Evolutionary conservation across 2,797 vertebrate genomes (phyloP).

Genomic region (Tiaroga cobitis): DNA sequence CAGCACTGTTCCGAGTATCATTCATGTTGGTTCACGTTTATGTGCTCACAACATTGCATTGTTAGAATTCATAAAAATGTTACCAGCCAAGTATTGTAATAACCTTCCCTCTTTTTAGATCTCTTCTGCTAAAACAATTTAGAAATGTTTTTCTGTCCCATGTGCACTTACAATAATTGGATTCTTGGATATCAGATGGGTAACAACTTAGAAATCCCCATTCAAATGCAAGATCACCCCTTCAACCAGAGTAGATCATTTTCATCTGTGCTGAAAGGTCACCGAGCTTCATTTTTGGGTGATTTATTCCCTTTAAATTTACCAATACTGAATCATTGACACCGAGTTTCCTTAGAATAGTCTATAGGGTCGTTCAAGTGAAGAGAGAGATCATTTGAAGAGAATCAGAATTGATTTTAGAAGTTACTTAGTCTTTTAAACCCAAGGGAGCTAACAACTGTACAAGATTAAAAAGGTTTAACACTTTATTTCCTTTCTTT

Average conservation of each 20-base stretch:
- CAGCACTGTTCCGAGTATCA: too few relatives aligned
- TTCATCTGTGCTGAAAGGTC: conserved; percentile 9
- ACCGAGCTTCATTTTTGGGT: not conserved
- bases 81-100: not conserved
- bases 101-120: not conserved
- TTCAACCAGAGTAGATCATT: not conserved
- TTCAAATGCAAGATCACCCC: not conserved
- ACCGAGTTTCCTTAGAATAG: not conserved
- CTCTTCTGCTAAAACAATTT: not conserved
- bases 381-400: not conserved
- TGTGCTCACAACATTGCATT: too few relatives aligned
- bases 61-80: too few relatives aligned
- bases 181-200: conserved; percentile 8
- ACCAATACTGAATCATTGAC: not conserved
- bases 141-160: conserved; percentile 10
- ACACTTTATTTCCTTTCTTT: not conserved
- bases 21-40: too few relatives aligned
- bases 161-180: conserved; percentile 18
- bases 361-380: not conserved
- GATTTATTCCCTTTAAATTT: not conserved
- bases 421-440: not conserved
- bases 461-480: not conserved
- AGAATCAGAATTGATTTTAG: not conserved
- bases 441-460: not conserved
- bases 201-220: conserved; percentile 8